Base-by-base conservation (phyloP, 2,797 vertebrate species). In the Mareca strepera region DNA sequence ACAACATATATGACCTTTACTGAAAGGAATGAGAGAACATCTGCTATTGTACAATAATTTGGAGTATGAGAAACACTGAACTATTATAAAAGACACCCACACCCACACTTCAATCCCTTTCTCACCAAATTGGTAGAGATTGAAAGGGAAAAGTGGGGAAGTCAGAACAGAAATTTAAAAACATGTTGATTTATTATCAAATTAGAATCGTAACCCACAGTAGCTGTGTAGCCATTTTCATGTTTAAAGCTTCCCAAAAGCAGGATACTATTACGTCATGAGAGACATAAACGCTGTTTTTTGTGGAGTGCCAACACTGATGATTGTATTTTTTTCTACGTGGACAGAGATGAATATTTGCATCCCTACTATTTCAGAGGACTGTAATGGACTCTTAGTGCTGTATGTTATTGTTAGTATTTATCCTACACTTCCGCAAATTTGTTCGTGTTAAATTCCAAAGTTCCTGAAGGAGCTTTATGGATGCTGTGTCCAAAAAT, bases 1-100 rank as follows among this genome's bases (percentile, higher is more conserved):
- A 92, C 68, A 93, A 96, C 82, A 91, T 92, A 97, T 91, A 82
- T 95, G 93, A 97, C 93, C 88, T 96, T 89, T 91, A 91, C 26
- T 1, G 2, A 96, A 96, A 93, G 93, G 93, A 96, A 96, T 92
- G 93, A 96, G 82, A 93, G 74, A 88, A 90, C 94, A 96, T 93
- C 92, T 96, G 95, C 78, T 94, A 77, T 92, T 92, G 64, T 89
- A 92, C 66, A 89, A 43, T 82, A 85, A 93, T 83, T 1, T 74
- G 48, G 48, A 94, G 68, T 58, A 80, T 55, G 56, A 92, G 56
- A 86, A 92, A 88, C 41, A 83, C 68, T 46, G 63, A 79, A 82
- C 58, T 90, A 63, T 76, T 76, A 50, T n/a, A 79, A 90, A 92
- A 88, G 70, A 90, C 88, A 82, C 14, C 67, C 70, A 79, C 88